A percentile compares a stretch with the other conserved stretches of the same genome.
phyloP scores from a whole-genome alignment of 2,113 vertebrate species.

The Bubo blakistoni region DNA sequence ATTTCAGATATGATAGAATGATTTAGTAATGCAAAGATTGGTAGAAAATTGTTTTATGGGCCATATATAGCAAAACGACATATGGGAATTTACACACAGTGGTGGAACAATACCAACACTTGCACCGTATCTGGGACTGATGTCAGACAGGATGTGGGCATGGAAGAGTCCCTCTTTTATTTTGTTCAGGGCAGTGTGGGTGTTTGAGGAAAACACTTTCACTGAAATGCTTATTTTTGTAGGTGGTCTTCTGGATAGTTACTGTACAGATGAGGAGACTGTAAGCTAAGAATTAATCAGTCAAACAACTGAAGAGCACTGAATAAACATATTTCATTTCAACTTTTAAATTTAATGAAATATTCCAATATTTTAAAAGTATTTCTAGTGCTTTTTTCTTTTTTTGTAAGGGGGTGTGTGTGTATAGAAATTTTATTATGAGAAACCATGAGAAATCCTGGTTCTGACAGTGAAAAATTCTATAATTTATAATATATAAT shows the following conservation, averaged over 20 bases:
- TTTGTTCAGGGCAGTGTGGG: background rate
- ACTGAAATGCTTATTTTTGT: background rate
- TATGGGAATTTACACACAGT: background rate
- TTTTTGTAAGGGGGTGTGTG: background rate
- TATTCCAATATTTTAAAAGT: background rate
- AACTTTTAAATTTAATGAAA: background rate
- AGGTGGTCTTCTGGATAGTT: background rate
- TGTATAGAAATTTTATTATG: background rate
- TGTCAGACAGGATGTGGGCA: background rate
- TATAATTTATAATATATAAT: background rate
- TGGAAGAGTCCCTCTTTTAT: background rate
- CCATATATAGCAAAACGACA: background rate
- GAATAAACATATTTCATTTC: background rate
- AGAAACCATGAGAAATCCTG: background rate
- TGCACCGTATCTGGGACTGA: background rate
- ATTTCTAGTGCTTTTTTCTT: background rate
- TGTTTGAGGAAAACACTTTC: background rate
- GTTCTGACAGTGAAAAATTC: background rate
- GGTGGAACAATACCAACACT: background rate
- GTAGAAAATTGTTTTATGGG: background rate
- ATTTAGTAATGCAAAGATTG: background rate
- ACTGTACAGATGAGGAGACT: background rate
- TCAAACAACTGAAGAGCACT: background rate
- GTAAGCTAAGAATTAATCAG: background rate
- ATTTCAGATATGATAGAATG: constrained; percentile 2